Base-by-base conservation (phyloP, 2,888 invertebrate species). In the Lasioglossum leucozonium region DNA sequence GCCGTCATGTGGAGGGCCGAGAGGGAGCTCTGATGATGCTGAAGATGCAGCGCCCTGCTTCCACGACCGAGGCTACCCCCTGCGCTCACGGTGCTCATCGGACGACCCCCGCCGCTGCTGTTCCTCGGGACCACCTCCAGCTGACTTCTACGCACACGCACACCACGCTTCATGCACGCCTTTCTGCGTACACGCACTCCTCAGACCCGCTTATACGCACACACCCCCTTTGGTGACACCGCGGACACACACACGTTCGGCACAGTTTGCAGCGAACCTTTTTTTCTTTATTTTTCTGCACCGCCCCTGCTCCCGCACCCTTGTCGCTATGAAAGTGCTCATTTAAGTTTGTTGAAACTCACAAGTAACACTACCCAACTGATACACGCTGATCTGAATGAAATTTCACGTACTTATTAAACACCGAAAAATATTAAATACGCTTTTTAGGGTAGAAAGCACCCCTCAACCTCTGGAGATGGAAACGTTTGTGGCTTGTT, bases 41-140 rank as follows among this genome's bases (percentile, higher is more conserved):
- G 95, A 42, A 93, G 92, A 77, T 94, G 94, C 13, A 94, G 86
- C 47, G 93, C 92, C 26, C 91, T 90, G 89, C 89, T 91, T 81
- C 94, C 94, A 83, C 95, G 94, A 76, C 94, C 94, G 10, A 94
- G 92, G 85, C 94, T 95, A 89, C 94, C 94, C 10, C 94, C 93
- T 67, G 93, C 91, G 91, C 94, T 94, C 86, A 94, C 92, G 75
- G 94, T 93, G 91, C 95, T 95, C 93, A 95, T 93, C 69, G 94
- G 95, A 58, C 95, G 93, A 72, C 92, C 89, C 71, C 92, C 93
- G 5, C 88, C 91, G 82, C 79, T 85, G 87, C 94, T 94, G 91
- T 94, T 94, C 90, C 95, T 93, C 85, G 95, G 94, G 87, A 95
- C 93, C 92, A 95, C 92, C 91, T 95, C 95, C 94, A 95, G 94